These are phyloP conservation scores for Cololabis saira DNA, from an alignment of 2,113 vertebrate species.

Conservation along the genomic window DNA sequence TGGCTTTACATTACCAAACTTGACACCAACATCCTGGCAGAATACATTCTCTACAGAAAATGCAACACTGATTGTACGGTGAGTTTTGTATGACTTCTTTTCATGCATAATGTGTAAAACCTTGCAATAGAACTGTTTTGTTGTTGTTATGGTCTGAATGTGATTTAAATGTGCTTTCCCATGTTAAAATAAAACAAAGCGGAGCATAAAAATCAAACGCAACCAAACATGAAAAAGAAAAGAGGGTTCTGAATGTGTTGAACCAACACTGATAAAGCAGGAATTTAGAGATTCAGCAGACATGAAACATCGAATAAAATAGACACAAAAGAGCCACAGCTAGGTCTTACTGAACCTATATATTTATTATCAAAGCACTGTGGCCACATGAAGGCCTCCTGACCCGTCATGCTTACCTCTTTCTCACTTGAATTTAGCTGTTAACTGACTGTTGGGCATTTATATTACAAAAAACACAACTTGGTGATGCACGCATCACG, in stretches of 20 bases:
- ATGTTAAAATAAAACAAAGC: no score
- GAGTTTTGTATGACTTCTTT: constrained; percentile 17
- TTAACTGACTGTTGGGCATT: constrained; percentile 18
- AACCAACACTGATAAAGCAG: constrained; percentile 1
- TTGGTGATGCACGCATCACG: constrained; percentile 25
- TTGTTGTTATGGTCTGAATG: no score
- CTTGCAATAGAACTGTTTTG: no score
- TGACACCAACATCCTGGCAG: constrained; percentile 42
- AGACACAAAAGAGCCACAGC: constrained; percentile 35
- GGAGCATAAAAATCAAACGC: no score
- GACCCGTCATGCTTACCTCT: constrained; percentile 2
- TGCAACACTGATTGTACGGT: constrained; percentile 32
- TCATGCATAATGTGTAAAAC: constrained; percentile 42
- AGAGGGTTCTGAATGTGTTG: no score
- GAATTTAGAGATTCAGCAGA: constrained; percentile 22
- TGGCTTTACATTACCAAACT: constrained; percentile 43
- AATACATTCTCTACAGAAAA: constrained; percentile 70
- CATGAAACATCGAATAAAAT: constrained; percentile 27
- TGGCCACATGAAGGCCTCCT: constrained; percentile 19
- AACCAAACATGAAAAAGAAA: no score
- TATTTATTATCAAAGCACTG: constrained; percentile 26
- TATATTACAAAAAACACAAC: constrained; percentile 48
- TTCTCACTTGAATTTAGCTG: constrained; percentile 13
- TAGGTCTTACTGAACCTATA: constrained; percentile 27
- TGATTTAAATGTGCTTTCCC: background rate